Evolutionary conservation across 1,140 invertebrate genomes (phyloP), one percentile per base, ranked within the genome.

Genomic region (Colletes gigas): DNA sequence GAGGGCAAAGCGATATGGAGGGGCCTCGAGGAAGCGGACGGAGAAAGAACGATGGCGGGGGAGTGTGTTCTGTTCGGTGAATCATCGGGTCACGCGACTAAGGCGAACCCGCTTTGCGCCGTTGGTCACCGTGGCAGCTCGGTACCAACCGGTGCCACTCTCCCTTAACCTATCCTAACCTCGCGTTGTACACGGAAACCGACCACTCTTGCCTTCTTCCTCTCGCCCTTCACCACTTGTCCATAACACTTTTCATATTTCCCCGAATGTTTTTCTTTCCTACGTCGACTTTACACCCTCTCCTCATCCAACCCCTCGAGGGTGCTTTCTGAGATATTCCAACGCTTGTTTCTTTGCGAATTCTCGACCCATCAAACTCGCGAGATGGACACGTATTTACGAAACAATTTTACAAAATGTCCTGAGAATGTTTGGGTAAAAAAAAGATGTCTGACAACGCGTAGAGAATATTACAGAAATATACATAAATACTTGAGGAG

Each of bases 61-160:
- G 70, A 69, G 57, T 47, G 62, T 78, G 78, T 74, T 70, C 47
- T 78, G 78, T 74, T 70, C 47, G 83, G 85, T 90, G 88, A 90
- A 89, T 90, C 87, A 90, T 89, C 89, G 86, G 84, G 88, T 89
- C 89, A 89, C 89, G 89, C 89, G 84, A 90, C 81, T 65, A 81
- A 82, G 60, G 71, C 65, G 88, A 80, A 80, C 62, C 78, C 73
- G 63, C 63, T 79, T 78, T 52, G 63, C 72, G 52, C 69, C 71
- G 52, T 30, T 68, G 73, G 59, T 67, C 75, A 59, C 52, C 59
- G 73, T 67, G 73, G 71, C 65, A 57, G 44, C 17, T 69, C 77
- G 83, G 89, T 90, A 89, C 89, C 86, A 86, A 89, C 76, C 80
- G 79, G 88, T 89, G 80, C 88, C 88, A 78, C 79, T 88, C 82